phyloP scores from a whole-genome alignment of 2,888 invertebrate genomes.

The Acanthosepion pharaonis region DNA sequence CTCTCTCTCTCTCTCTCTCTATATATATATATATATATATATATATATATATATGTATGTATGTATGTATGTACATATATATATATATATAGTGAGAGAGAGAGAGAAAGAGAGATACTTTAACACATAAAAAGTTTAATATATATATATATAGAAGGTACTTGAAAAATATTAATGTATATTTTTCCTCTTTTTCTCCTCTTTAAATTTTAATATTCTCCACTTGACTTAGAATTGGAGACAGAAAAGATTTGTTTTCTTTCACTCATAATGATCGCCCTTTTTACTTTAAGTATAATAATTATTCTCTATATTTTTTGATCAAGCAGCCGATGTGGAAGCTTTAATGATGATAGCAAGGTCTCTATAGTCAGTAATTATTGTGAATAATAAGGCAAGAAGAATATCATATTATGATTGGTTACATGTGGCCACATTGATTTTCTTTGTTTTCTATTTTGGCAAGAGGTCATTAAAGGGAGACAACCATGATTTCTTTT shows the following conservation, averaged over 20 bases:
- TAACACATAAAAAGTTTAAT: too few relatives aligned
- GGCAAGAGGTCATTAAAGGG: conserved; percentile 40
- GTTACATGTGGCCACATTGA: not conserved
- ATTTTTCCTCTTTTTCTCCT: not conserved
- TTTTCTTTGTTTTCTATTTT: not conserved
- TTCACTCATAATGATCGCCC: not conserved
- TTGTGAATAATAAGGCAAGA: not conserved
- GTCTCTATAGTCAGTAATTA: not conserved
- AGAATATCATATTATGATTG: not conserved
- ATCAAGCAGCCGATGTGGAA: not conserved
- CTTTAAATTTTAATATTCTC: not conserved
- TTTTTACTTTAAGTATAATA: not conserved
- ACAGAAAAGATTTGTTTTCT: not conserved
- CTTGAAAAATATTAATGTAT: not conserved
- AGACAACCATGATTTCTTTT: not conserved
- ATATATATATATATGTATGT: too few relatives aligned
- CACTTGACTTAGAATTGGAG: not conserved
- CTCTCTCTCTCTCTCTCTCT: fast-evolving
- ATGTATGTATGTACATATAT: too few relatives aligned
- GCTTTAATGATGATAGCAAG: not conserved
- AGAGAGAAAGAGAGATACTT: too few relatives aligned
- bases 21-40: too few relatives aligned
- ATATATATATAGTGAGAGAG: too few relatives aligned
- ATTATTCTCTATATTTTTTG: not conserved
- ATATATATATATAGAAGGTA: not conserved